Evolutionary conservation across 2,113 vertebrate species (phyloP).

Genomic region (Poeciliopsis retropinna): DNA sequence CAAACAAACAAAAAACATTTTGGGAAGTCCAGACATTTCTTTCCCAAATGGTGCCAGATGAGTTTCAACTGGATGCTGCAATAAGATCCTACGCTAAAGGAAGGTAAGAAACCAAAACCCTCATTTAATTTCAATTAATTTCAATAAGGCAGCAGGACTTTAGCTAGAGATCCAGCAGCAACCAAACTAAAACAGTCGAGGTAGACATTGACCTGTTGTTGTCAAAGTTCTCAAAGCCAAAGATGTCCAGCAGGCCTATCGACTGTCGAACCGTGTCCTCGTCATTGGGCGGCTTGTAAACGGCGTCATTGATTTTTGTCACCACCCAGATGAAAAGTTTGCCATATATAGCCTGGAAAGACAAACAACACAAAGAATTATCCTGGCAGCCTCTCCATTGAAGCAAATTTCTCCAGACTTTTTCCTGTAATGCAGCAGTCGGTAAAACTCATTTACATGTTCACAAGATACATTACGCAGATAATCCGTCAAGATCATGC

Average conservation of each 20-base stretch:
- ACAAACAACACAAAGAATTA: slow-evolving; percentile 20
- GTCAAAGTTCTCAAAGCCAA: slow-evolving; percentile 98
- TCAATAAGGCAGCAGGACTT: neutral
- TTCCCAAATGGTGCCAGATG: too few species aligned
- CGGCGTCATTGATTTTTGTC: slow-evolving; percentile 89
- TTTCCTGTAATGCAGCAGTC: neutral
- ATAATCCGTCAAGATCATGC: neutral
- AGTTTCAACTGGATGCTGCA: too few species aligned
- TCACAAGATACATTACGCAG: neutral
- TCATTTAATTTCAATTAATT: too few species aligned
- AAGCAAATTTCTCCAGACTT: neutral
- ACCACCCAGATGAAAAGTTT: slow-evolving; percentile 94
- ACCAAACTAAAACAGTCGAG: neutral
- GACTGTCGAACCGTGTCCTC: slow-evolving; percentile 71
- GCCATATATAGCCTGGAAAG: slow-evolving; percentile 90
- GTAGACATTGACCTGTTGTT: slow-evolving; percentile 87
- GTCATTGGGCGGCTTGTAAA: slow-evolving; percentile 83
- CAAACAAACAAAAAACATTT: too few species aligned
- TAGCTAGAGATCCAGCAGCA: neutral
- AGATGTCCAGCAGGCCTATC: slow-evolving; percentile 95
- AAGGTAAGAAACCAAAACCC: too few species aligned
- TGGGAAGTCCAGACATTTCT: too few species aligned
- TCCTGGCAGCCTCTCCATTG: neutral
- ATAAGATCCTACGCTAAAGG: too few species aligned
- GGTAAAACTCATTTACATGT: neutral